These are phyloP conservation scores for Caenorhabditis uteleia DNA, from an alignment of 2,888 invertebrate genomes.

Conservation along the genomic window DNA sequence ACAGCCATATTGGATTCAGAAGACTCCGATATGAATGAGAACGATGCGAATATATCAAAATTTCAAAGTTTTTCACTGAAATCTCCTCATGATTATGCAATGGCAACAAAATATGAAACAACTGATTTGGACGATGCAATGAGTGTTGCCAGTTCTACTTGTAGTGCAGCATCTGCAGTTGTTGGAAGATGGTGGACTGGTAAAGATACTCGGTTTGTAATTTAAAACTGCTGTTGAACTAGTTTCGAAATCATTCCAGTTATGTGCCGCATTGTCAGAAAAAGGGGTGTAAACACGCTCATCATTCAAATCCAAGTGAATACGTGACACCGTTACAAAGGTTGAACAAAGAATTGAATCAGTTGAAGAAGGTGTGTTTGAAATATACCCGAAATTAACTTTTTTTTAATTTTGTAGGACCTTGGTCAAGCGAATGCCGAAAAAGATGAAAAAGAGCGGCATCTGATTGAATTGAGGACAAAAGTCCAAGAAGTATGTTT, in stretches of 20 bases:
- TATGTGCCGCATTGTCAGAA: conserved; percentile 66
- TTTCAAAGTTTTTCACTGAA: no score
- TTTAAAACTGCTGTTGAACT: background rate
- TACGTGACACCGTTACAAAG: conserved; percentile 69
- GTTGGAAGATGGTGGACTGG: conserved; percentile 69
- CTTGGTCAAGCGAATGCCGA: conserved; percentile 51
- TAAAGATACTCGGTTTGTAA: conserved; percentile 55
- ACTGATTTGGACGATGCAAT: conserved; percentile 47
- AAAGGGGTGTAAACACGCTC: conserved; percentile 60
- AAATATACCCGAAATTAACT: conserved; percentile 3
- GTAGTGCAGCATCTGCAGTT: conserved; percentile 57
- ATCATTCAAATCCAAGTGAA: conserved; percentile 45
- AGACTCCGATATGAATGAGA: conserved; percentile 40
- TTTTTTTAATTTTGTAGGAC: conserved; percentile 48
- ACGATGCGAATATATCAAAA: conserved; percentile 17
- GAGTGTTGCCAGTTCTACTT: conserved; percentile 58
- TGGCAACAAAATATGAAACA: no score
- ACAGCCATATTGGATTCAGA: conserved; percentile 56
- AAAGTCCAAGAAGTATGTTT: conserved; percentile 60
- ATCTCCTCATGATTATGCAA: no score
- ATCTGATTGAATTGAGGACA: conserved; percentile 64
- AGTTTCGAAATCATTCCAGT: conserved; percentile 23
- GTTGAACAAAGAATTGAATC: conserved; percentile 48
- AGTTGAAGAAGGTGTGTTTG: conserved; percentile 33
- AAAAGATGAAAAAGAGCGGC: conserved; percentile 63